phyloP scores from a whole-genome alignment of 2,113 vertebrate species.

The Ivindomyrus marchei region DNA sequence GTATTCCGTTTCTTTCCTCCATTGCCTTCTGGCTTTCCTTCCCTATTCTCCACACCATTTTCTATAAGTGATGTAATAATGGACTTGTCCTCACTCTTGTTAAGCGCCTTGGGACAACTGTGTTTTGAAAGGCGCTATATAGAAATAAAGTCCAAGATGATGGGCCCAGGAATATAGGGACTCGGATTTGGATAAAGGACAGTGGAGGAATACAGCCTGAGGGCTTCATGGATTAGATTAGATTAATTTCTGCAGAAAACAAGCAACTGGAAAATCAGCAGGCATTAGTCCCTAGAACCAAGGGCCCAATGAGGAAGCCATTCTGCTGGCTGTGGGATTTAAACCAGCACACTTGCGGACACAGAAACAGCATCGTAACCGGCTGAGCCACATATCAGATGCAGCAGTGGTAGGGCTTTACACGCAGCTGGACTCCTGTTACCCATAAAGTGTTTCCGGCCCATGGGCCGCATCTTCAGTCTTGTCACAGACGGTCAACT shows the following conservation, averaged over 20 bases:
- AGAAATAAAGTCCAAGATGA: not conserved
- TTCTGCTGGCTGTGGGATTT: not conserved
- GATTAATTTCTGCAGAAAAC: not conserved
- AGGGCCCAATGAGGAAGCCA: not conserved
- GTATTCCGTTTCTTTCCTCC: not conserved
- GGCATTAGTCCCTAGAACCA: not conserved
- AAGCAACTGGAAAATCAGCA: not conserved
- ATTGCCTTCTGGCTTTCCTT: not conserved
- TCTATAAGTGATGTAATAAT: not conserved
- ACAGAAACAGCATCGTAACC: not conserved
- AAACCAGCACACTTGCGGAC: not conserved
- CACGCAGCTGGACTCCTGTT: not conserved
- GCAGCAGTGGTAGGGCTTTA: not conserved
- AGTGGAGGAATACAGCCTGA: not conserved
- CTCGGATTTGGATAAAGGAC: not conserved
- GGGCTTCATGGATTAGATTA: not conserved
- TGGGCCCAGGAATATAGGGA: not conserved
- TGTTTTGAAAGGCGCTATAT: not conserved
- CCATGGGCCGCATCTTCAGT: not conserved
- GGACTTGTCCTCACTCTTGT: not conserved
- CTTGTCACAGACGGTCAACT: not conserved
- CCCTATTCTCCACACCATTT: not conserved
- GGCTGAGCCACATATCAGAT: not conserved
- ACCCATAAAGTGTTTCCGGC: not conserved
- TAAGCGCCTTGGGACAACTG: not conserved